Evolutionary conservation across 2,888 invertebrate genomes (phyloP), one percentile per base, ranked within the genome.

Genomic region (Portevinia maculata): DNA sequence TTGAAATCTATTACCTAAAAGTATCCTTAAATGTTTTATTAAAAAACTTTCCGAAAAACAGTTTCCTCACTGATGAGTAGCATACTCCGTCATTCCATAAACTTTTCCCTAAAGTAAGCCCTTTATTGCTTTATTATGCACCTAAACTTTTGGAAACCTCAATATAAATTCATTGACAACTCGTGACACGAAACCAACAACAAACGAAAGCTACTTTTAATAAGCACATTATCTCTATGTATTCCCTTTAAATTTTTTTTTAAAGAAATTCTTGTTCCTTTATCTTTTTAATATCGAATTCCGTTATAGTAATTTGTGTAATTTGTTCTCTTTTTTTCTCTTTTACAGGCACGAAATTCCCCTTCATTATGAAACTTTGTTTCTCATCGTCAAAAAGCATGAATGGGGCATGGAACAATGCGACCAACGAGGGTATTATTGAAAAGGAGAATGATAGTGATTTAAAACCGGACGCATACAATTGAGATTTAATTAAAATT

Each of bases 341-440:
- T 71, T 86, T 93, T 94, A 11, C 93, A 97, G 98, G 96, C 91
- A 98, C 98, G 86, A 98, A 98, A 92, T 98, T 98, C 92, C 99
- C 99, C 86, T 99, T 98, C 93, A 97, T 98, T 88, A 96, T 99
- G 96, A 99, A 99, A 92, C 93, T 99, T 87, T 99, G 99, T 90
- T 99, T 99, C 93, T 98, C 98, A 17, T 97, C 97, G 79, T 94
- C 95, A 83, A 91, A 91, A 88, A 91, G 90, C 88, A 90, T 91
- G 90, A 91, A 91, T 92, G 94, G 90, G 91, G 93, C 90, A 92
- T 94, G 93, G 90, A 91, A 91, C 84, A 91, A 90, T 87, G 91
- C 91, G 50, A 86, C 90, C 83, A 89, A 88, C 75, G 91, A 91
- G 84, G 90, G 90, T 78, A 90, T 90, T 87, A 89, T 90, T 85